Percentiles rank a stretch among this genome's conserved stretches.
phyloP scores from a whole-genome alignment of 1,140 invertebrate species.

The Melanaphis sacchari region DNA sequence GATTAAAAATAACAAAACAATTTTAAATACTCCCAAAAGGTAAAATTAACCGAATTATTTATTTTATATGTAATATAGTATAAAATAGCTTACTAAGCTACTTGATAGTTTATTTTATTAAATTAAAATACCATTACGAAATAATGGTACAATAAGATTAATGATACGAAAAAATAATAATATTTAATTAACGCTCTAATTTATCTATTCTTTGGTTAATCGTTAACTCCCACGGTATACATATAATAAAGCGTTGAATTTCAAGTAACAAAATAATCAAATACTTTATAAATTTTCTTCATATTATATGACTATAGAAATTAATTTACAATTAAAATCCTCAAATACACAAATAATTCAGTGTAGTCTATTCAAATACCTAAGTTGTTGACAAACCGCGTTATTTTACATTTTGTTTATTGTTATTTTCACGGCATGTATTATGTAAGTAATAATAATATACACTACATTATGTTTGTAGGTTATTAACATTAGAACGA shows the following conservation, averaged over 20 bases:
- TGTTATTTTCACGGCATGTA: background rate
- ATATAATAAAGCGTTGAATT: background rate
- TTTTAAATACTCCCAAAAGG: background rate
- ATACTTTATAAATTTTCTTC: background rate
- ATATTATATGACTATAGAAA: background rate
- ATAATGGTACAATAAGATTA: background rate
- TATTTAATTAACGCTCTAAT: background rate
- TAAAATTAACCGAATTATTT: background rate
- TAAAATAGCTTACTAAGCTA: background rate
- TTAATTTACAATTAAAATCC: background rate
- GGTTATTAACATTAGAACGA: background rate
- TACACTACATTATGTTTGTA: background rate
- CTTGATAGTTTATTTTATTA: background rate
- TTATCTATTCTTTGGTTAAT: background rate
- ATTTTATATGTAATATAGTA: background rate
- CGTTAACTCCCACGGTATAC: background rate
- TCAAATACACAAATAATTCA: background rate
- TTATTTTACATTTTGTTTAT: conserved; percentile 19
- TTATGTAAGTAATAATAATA: background rate
- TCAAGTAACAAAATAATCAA: background rate
- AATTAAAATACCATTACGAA: background rate
- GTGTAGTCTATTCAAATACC: background rate
- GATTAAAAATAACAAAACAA: conserved; percentile 15
- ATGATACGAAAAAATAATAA: background rate
- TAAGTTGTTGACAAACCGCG: background rate